Conservation (phyloP, 1,140 invertebrate species). For the Aphaenogaster ashmeadi region DNA sequence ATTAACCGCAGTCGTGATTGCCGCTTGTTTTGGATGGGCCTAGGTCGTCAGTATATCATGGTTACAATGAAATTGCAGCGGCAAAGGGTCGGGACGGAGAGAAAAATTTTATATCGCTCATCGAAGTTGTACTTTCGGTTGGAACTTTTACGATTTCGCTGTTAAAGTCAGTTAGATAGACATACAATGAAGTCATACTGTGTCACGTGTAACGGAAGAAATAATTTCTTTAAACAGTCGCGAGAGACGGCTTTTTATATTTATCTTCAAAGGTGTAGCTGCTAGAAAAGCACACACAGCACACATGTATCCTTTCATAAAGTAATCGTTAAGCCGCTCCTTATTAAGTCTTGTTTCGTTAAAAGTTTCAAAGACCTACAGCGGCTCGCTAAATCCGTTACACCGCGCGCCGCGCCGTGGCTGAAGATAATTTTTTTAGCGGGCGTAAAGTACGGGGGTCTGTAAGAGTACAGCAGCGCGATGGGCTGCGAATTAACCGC, state of each 20-base stretch:
- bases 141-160: neutral
- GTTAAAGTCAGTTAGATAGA: neutral
- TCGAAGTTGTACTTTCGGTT: neutral
- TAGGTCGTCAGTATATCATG: slow-evolving; percentile 66
- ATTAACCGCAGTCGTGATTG: slow-evolving; percentile 83
- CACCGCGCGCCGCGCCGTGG: slow-evolving; percentile 15
- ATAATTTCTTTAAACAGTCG: neutral
- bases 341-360: slow-evolving; percentile 57
- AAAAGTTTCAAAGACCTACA: slow-evolving; percentile 49
- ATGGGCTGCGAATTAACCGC: slow-evolving; percentile 80
- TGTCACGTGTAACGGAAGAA: neutral
- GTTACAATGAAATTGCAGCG: slow-evolving; percentile 64
- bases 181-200: neutral
- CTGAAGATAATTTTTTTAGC: slow-evolving; percentile 48
- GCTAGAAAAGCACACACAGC: neutral
- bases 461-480: slow-evolving; percentile 46
- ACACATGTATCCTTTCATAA: slow-evolving; percentile 36
- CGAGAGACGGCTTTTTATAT: neutral
- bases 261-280: neutral
- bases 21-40: slow-evolving; percentile 79
- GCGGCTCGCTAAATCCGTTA: slow-evolving; percentile 55
- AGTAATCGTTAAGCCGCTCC: slow-evolving; percentile 42
- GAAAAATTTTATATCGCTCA: neutral
- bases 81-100: neutral
- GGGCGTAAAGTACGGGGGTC: slow-evolving; percentile 44